Evolutionary conservation across 92 coral and sea anemone genomes (phyloP).

Genomic region (Actinostola sp.): DNA sequence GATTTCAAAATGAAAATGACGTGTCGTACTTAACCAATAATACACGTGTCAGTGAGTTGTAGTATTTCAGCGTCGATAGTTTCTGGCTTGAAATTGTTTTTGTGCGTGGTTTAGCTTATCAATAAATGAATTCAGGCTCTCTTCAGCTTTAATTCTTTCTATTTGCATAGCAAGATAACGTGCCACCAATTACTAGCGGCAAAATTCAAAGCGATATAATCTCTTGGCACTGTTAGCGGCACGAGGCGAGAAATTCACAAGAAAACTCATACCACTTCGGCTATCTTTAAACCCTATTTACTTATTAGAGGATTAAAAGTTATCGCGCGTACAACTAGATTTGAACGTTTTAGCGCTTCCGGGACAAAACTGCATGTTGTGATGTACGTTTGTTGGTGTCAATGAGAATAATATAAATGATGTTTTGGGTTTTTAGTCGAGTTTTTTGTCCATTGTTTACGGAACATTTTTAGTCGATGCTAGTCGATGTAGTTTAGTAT

Average conservation of each 20-base stretch:
- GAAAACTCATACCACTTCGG: neutral
- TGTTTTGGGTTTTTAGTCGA: neutral
- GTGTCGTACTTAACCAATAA: neutral
- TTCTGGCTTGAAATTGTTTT: neutral
- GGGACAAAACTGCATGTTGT: neutral
- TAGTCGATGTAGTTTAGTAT: neutral
- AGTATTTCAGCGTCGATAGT: neutral
- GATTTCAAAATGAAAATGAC: neutral
- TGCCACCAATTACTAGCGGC: slow-evolving; percentile 36
- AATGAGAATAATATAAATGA: neutral
- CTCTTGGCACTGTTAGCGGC: slow-evolving; percentile 29
- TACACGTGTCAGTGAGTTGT: neutral
- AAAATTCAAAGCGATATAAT: slow-evolving; percentile 41
- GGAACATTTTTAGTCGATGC: neutral
- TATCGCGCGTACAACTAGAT: neutral
- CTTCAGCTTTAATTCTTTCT: slow-evolving; percentile 32
- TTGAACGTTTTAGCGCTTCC: neutral
- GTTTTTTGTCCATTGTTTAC: neutral
- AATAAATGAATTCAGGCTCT: slow-evolving; percentile 11
- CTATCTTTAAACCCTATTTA: slow-evolving; percentile 8
- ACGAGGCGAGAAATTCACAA: slow-evolving; percentile 18
- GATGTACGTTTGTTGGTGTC: neutral
- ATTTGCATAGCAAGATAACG: slow-evolving; percentile 38
- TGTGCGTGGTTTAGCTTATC: neutral
- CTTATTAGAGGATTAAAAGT: neutral